These are phyloP conservation scores for Phyllotreta striolata DNA, from an alignment of 2,888 invertebrate species.

Conservation along the genomic window DNA sequence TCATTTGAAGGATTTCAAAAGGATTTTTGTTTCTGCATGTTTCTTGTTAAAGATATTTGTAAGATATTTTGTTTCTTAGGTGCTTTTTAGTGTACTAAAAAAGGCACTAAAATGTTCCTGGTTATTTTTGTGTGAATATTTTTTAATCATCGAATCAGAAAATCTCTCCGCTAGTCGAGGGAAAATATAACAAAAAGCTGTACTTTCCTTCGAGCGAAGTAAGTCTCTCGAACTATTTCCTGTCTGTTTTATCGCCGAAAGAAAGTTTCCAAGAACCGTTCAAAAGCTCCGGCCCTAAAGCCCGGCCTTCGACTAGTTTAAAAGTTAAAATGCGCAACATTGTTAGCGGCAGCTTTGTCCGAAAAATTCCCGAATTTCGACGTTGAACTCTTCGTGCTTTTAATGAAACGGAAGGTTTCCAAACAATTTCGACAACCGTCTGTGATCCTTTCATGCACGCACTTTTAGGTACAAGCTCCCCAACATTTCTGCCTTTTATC, in stretches of 20 bases:
- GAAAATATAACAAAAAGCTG: no score
- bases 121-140: no score
- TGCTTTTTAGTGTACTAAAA: no score
- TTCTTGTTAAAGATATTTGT: no score
- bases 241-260: slow-evolving; percentile 21
- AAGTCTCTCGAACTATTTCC: slow-evolving; percentile 14
- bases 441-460: slow-evolving; percentile 19
- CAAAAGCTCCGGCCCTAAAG: slow-evolving; percentile 14
- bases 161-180: no score
- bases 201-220: no score
- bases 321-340: slow-evolving; percentile 29
- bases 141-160: no score
- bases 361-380: slow-evolving; percentile 30
- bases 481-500: slow-evolving; percentile 26
- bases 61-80: no score
- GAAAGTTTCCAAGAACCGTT: slow-evolving; percentile 23
- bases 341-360: slow-evolving; percentile 28
- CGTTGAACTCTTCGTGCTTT: slow-evolving; percentile 27
- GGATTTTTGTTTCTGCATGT: no score
- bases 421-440: slow-evolving; percentile 30
- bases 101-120: no score
- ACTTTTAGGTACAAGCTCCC: slow-evolving; percentile 11
- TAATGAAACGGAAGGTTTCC: slow-evolving; percentile 26
- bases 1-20: no score
- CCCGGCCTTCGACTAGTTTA: slow-evolving; percentile 18